A percentile compares a stretch with the other conserved stretches of the same genome.
These are phyloP conservation scores for Agrochola macilenta DNA, from an alignment of 2,888 invertebrate genomes.

Conservation along the genomic window DNA sequence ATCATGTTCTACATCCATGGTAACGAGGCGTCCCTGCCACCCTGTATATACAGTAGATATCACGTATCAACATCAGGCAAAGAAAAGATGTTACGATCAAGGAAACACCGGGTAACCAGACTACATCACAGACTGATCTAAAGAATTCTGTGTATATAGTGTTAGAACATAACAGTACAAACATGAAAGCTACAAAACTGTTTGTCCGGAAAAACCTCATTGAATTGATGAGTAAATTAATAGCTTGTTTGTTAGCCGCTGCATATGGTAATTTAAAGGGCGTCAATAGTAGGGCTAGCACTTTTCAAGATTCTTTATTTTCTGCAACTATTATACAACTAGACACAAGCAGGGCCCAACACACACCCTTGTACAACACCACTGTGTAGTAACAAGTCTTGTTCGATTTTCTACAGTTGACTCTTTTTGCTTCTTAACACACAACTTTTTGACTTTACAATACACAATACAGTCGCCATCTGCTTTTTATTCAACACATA, in stretches of 20 bases:
- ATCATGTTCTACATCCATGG: no score
- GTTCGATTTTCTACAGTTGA: no score
- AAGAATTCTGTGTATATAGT: neutral
- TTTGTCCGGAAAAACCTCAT: slow-evolving; percentile 18
- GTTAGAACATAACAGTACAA: neutral
- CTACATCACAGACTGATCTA: no score
- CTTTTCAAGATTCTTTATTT: neutral
- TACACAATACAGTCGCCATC: neutral
- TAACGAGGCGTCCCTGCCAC: no score
- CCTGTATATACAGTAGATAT: no score
- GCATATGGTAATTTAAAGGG: slow-evolving; percentile 25
- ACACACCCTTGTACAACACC: slow-evolving; percentile 17
- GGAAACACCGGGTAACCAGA: no score
- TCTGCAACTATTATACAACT: neutral
- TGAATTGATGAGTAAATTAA: slow-evolving; percentile 16
- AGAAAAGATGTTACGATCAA: no score
- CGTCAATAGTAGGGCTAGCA: slow-evolving; percentile 20
- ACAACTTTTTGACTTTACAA: neutral
- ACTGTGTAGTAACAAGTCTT: neutral
- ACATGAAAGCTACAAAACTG: slow-evolving; percentile 20
- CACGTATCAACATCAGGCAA: no score
- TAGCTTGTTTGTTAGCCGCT: slow-evolving; percentile 21
- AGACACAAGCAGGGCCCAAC: neutral
- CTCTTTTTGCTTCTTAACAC: neutral
- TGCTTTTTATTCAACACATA: neutral